These are phyloP conservation scores for Telmatochromis sp. DNA, from an alignment of 2,113 vertebrate genomes.

Conservation along the genomic window DNA sequence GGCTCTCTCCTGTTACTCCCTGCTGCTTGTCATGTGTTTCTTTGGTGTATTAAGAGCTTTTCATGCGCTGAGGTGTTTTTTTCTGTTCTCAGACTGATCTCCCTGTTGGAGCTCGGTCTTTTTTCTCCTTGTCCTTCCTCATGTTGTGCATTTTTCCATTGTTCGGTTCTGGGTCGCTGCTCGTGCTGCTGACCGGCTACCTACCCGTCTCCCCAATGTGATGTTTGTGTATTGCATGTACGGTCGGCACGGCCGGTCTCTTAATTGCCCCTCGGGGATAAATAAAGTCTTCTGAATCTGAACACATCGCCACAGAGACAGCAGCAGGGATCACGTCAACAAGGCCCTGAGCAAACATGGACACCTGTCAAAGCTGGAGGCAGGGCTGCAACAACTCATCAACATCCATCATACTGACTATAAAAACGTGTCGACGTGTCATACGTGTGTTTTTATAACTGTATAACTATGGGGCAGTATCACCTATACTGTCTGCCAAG, in stretches of 20 bases:
- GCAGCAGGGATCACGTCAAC: not conserved
- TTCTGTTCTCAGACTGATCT: not conserved
- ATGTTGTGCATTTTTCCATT: not conserved
- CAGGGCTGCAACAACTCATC: not conserved
- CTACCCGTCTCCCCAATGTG: not conserved
- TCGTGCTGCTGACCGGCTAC: not conserved
- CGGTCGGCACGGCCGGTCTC: not conserved
- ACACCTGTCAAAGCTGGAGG: not conserved
- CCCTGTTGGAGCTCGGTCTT: not conserved
- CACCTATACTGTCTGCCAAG: not conserved
- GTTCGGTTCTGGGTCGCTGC: not conserved
- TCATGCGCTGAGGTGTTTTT: accelerated
- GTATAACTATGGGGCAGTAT: not conserved
- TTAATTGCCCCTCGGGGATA: accelerated
- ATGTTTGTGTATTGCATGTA: accelerated
- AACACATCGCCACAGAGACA: not conserved
- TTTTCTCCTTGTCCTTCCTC: not conserved
- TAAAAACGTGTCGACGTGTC: not conserved
- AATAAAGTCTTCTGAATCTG: not conserved
- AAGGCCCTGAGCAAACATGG: not conserved
- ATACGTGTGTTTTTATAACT: not conserved
- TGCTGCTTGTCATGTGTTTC: not conserved
- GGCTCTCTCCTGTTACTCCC: not conserved
- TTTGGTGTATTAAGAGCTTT: not conserved
- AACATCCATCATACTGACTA: not conserved